Evolutionary conservation across 2,888 invertebrate genomes (phyloP).

Genomic region (Acrocera orbiculus): DNA sequence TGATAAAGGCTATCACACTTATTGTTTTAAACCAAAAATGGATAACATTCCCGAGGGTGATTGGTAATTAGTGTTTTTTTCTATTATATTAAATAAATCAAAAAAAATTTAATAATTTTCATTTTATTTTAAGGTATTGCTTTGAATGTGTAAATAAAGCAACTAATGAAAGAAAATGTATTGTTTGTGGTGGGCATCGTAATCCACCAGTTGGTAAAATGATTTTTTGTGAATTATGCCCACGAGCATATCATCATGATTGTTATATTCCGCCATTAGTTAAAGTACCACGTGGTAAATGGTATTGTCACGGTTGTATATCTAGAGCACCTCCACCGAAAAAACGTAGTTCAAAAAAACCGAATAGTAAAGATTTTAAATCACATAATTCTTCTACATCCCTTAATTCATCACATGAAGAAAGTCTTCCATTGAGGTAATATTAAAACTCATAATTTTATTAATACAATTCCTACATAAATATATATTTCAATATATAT

Average conservation of each 20-base stretch:
- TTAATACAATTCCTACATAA: neutral
- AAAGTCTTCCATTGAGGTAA: constrained; percentile 28
- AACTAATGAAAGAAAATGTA: constrained; percentile 80
- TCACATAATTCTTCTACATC: constrained; percentile 22
- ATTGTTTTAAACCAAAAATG: constrained; percentile 95
- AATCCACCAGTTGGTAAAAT: constrained; percentile 40
- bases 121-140: constrained; percentile 53
- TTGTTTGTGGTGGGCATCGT: constrained; percentile 72
- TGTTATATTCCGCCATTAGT: constrained; percentile 77
- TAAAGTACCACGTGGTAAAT: constrained; percentile 69
- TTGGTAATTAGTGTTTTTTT: constrained; percentile 46
- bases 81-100: neutral
- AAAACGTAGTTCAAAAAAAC: constrained; percentile 41
- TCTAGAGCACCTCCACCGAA: constrained; percentile 65
- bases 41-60: constrained; percentile 94
- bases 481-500: constrained; percentile 9
- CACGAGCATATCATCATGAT: constrained; percentile 80
- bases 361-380: constrained; percentile 36
- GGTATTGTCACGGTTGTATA: constrained; percentile 79
- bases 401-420: constrained; percentile 29
- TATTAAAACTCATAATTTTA: constrained; percentile 5
- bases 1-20: constrained; percentile 96
- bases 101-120: neutral
- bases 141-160: constrained; percentile 90
- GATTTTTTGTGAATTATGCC: constrained; percentile 77